Evolutionary conservation across 1,140 invertebrate genomes (phyloP).

Genomic region (Drosophila truncata): DNA sequence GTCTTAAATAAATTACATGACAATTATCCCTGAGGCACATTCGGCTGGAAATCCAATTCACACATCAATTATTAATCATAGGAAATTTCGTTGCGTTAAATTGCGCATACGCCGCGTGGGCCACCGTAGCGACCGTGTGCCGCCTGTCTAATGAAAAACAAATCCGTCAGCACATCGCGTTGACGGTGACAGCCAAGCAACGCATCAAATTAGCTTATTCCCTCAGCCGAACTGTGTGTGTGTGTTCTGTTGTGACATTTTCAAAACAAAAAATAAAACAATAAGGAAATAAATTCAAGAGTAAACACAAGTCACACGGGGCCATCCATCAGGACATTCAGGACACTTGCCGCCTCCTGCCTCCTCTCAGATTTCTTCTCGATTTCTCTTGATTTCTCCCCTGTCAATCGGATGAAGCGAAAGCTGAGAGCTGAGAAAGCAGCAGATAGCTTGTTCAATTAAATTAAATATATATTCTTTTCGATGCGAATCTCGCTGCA

Average conservation of each 20-base stretch:
- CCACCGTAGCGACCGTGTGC: conserved; percentile 16
- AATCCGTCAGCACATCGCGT: conserved; percentile 66
- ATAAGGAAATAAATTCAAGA: conserved; percentile 32
- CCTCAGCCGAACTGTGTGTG: conserved; percentile 22
- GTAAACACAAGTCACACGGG: conserved; percentile 58
- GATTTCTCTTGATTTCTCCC: neutral
- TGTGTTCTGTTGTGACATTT: conserved; percentile 34
- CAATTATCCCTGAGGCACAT: conserved; percentile 36
- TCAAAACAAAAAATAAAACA: conserved; percentile 11
- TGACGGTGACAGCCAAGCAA: conserved; percentile 46
- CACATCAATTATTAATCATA: conserved; percentile 45
- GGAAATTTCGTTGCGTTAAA: conserved; percentile 28
- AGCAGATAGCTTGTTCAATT: conserved; percentile 37
- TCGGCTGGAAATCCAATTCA: conserved; percentile 23
- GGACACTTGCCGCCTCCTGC: conserved; percentile 48
- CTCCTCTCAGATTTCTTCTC: conserved; percentile 3
- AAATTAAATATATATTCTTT: conserved; percentile 47
- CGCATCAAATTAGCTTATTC: conserved; percentile 59
- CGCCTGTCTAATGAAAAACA: conserved; percentile 61
- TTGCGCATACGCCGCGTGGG: conserved; percentile 54
- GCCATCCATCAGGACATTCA: conserved; percentile 66
- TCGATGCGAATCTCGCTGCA: conserved; percentile 27
- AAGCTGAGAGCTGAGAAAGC: conserved; percentile 2
- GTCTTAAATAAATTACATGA: conserved; percentile 33
- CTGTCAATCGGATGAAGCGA: conserved; percentile 34